Evolutionary conservation across 1,140 invertebrate species (phyloP).

Genomic region (Calephelis virginiensis): DNA sequence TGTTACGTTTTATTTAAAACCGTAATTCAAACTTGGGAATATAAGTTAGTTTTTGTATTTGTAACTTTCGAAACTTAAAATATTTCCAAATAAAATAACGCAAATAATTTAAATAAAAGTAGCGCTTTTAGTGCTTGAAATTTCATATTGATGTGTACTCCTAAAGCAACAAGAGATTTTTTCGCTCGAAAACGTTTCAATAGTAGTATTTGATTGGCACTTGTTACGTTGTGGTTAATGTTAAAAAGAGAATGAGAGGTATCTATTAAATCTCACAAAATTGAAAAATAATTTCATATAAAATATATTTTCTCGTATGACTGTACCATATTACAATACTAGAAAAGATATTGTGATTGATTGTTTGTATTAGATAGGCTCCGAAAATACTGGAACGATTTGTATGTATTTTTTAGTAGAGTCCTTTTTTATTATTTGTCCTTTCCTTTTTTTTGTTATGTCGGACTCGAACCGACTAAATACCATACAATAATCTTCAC

Average conservation of each 20-base stretch:
- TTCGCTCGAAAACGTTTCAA: slow-evolving; percentile 53
- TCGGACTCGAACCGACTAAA: too few species aligned
- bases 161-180: slow-evolving; percentile 46
- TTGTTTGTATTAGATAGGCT: too few species aligned
- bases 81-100: neutral
- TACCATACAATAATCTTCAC: too few species aligned
- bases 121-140: slow-evolving; percentile 38
- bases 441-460: too few species aligned
- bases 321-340: neutral
- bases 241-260: slow-evolving; percentile 43
- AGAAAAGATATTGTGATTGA: too few species aligned
- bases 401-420: too few species aligned
- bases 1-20: too few species aligned
- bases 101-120: neutral
- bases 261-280: slow-evolving; percentile 12
- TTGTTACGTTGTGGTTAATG: slow-evolving; percentile 48
- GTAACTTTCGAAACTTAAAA: neutral
- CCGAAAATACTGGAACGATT: too few species aligned
- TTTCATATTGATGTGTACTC: neutral
- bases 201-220: slow-evolving; percentile 56
- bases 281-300: neutral
- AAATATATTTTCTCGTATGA: neutral
- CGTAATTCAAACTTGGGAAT: too few species aligned
- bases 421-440: too few species aligned
- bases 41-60: too few species aligned